Conservation (phyloP, 2,113 vertebrate genomes). For the Psophia crepitans region DNA sequence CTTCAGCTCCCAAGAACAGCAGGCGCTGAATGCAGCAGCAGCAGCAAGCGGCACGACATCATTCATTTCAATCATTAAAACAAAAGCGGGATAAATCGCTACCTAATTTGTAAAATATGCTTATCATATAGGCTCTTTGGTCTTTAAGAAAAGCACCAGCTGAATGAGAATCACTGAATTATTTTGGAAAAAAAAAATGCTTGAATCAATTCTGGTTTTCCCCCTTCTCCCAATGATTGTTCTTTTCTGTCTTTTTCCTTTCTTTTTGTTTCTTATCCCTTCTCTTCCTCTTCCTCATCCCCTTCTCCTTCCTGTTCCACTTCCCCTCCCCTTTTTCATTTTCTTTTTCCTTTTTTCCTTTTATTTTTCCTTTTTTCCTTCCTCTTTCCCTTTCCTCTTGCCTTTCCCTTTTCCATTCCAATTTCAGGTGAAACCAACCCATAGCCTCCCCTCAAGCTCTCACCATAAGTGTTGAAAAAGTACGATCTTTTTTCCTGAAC, state of each 20-base stretch:
- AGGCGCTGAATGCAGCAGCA: conserved; percentile 70
- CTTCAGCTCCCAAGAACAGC: conserved; percentile 75
- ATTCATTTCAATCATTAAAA: conserved; percentile 81
- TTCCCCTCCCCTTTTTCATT: no score
- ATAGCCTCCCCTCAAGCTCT: background rate
- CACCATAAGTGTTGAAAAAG: background rate
- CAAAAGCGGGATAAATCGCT: conserved; percentile 76
- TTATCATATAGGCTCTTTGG: conserved; percentile 74
- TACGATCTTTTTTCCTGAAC: background rate
- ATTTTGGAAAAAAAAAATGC: conserved; percentile 34
- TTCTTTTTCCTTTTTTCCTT: rapidly evolving
- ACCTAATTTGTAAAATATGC: conserved; percentile 78
- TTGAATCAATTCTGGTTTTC: conserved; percentile 36
- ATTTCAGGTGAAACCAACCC: background rate
- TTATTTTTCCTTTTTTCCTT: rapidly evolving
- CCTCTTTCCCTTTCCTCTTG: background rate
- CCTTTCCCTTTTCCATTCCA: background rate
- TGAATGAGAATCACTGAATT: conserved; percentile 72
- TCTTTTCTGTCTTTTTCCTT: conserved; percentile 17
- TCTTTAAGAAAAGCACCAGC: conserved; percentile 71
- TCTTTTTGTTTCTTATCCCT: background rate
- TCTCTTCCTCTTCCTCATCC: background rate
- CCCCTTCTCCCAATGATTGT: conserved; percentile 33
- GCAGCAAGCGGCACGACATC: conserved; percentile 71
- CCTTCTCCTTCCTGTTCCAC: background rate